These are phyloP conservation scores for Megalops cyprinoides DNA, from an alignment of 2,797 vertebrate species.

Conservation along the genomic window DNA sequence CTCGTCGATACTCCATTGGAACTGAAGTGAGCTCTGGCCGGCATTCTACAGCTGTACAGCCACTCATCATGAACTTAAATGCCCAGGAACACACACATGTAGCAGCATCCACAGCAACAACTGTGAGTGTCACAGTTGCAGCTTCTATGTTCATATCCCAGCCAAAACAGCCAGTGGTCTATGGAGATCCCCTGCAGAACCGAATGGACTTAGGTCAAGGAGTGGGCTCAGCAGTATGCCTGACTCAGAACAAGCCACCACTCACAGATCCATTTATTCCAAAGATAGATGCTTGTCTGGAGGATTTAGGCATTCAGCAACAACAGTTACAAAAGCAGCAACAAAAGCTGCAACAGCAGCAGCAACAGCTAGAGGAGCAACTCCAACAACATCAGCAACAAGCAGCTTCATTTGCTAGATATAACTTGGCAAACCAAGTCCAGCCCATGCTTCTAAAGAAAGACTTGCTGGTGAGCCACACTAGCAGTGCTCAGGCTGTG, in stretches of 20 bases:
- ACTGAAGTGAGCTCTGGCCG: slow-evolving; percentile 80
- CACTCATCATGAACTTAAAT: slow-evolving; percentile 95
- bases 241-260: slow-evolving; percentile 86
- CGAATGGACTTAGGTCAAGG: slow-evolving; percentile 91
- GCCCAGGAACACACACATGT: slow-evolving; percentile 86
- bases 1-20: slow-evolving; percentile 86
- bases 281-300: slow-evolving; percentile 82
- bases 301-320: slow-evolving; percentile 80
- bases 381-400: slow-evolving; percentile 76
- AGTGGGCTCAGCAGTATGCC: slow-evolving; percentile 85
- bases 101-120: slow-evolving; percentile 82
- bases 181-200: slow-evolving; percentile 94
- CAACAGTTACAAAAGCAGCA: slow-evolving; percentile 75
- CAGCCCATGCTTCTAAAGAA: slow-evolving; percentile 79
- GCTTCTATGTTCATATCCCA: slow-evolving; percentile 94
- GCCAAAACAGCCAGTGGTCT: slow-evolving; percentile 86
- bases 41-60: slow-evolving; percentile 90
- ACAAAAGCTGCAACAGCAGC: slow-evolving; percentile 73
- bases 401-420: slow-evolving; percentile 80
- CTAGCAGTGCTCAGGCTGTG: slow-evolving; percentile 68
- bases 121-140: slow-evolving; percentile 89
- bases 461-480: slow-evolving; percentile 84
- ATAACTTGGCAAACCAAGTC: slow-evolving; percentile 80
- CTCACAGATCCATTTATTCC: slow-evolving; percentile 68
- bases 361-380: slow-evolving; percentile 74